Conservation (phyloP, 2,113 vertebrate species). For the Numenius arquata region DNA sequence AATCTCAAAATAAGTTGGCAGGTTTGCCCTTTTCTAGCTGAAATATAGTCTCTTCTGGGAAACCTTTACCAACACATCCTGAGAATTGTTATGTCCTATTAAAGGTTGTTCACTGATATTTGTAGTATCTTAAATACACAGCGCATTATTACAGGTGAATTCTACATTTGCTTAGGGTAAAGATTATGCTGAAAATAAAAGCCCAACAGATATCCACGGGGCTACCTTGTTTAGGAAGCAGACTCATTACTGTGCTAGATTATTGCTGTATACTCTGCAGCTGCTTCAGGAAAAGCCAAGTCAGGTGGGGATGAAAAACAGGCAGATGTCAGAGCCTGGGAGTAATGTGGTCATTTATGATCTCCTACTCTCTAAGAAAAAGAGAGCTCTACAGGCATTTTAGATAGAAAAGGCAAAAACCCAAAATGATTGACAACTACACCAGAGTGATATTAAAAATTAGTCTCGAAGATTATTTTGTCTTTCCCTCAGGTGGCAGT, state of each 20-base stretch:
- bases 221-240: background rate
- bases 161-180: conserved; percentile 55
- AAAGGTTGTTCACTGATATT: conserved; percentile 72
- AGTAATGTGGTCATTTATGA: background rate
- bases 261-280: background rate
- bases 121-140: conserved; percentile 53
- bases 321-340: background rate
- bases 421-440: background rate
- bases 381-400: background rate
- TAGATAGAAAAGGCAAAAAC: background rate
- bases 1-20: conserved; percentile 68
- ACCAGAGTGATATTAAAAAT: background rate
- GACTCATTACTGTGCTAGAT: background rate
- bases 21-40: conserved; percentile 74
- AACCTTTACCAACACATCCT: conserved; percentile 53
- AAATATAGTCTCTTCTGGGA: conserved; percentile 67
- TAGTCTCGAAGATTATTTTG: background rate
- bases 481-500: background rate
- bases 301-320: background rate
- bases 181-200: conserved; percentile 53
- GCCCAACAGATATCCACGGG: background rate
- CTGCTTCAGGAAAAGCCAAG: background rate
- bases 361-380: background rate
- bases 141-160: conserved; percentile 48
- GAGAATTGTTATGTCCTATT: conserved; percentile 65